Base-by-base conservation (phyloP, 53 echinoderm and acorn worm genomes). In the Henricia sp. region DNA sequence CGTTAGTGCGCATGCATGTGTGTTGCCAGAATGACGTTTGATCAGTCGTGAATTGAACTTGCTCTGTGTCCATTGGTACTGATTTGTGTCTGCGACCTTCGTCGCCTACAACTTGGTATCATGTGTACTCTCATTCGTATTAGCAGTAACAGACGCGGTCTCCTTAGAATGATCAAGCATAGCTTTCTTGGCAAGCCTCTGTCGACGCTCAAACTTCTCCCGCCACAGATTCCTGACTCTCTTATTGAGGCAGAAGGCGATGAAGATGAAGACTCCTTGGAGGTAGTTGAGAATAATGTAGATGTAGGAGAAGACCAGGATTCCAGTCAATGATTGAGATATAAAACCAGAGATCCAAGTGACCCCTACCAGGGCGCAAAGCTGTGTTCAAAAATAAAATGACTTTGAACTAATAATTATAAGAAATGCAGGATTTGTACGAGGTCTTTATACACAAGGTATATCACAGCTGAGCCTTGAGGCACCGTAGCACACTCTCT, bases 201-300 rank as follows among this genome's bases (percentile, higher is more conserved):
- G 55, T 10, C n/a, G 64, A 3, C 17, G 24, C 0, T 50, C n/a
- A 16, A 83, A 13, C 52, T 83, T 83, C 41, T 54, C 52, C 40
- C 68, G 26, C 68, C 70, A 83, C 27, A 83, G 37, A n/a, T 28
- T 39, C 40, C 68, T 41, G 20, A 52, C 83, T 21, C 53, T 52
- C 55, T 69, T 33, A 38, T 83, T 83, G 38, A 83, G 55, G 53
- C 68, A 68, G 83, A 83, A 83, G 52, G 83, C 50, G 53, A 69
- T 25, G 56, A 83, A 83, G 83, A 83, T 55, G 52, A 68, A 83
- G 57, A 83, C 68, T 24, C 83, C 83, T n/a, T 83, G 83, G 38
- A 83, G 83, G 44, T 69, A 68, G 83, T 68, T 83, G 37, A 83
- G 69, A 64, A 62, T 41, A 46, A 78, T 60, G 64, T 78, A 78